These are phyloP conservation scores for Fundulus diaphanus DNA, from an alignment of 2,797 vertebrate genomes.

Conservation along the genomic window DNA sequence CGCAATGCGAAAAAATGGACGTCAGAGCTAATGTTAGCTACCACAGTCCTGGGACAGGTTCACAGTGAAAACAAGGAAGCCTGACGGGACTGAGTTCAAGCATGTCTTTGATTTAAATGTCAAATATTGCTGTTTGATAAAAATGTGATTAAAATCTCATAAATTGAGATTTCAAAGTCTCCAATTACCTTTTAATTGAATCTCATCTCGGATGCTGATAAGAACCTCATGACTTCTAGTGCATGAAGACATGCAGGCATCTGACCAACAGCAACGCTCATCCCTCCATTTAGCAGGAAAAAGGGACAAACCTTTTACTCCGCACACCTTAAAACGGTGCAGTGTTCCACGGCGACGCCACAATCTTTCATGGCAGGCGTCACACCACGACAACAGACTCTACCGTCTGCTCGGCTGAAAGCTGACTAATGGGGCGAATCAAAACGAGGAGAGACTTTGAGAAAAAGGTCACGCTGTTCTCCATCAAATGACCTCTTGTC, in stretches of 20 bases:
- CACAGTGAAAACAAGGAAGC: neutral
- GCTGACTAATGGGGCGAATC: constrained; percentile 41
- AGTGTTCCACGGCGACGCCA: constrained; percentile 48
- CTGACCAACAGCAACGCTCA: neutral
- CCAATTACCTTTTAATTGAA: neutral
- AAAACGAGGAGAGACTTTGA: constrained; percentile 30
- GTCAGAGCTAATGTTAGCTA: too few relatives aligned
- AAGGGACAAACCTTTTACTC: constrained; percentile 23
- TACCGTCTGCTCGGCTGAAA: constrained; percentile 48
- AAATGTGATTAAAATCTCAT: neutral
- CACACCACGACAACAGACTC: constrained; percentile 33
- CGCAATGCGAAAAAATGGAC: too few relatives aligned
- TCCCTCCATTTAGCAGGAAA: constrained; percentile 11
- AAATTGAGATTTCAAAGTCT: neutral
- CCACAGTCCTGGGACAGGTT: too few relatives aligned
- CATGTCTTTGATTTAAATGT: neutral
- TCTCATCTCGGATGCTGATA: neutral
- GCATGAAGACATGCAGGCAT: neutral
- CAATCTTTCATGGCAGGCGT: constrained; percentile 58
- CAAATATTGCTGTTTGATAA: neutral
- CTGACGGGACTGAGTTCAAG: too few relatives aligned
- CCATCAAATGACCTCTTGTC: constrained; percentile 41
- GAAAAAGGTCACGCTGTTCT: constrained; percentile 25
- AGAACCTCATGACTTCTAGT: neutral
- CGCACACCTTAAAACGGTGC: constrained; percentile 14